Evolutionary conservation across 2,888 invertebrate genomes (phyloP), one percentile per base, ranked within the genome.

Genomic region (Carterocephalus palaemon): DNA sequence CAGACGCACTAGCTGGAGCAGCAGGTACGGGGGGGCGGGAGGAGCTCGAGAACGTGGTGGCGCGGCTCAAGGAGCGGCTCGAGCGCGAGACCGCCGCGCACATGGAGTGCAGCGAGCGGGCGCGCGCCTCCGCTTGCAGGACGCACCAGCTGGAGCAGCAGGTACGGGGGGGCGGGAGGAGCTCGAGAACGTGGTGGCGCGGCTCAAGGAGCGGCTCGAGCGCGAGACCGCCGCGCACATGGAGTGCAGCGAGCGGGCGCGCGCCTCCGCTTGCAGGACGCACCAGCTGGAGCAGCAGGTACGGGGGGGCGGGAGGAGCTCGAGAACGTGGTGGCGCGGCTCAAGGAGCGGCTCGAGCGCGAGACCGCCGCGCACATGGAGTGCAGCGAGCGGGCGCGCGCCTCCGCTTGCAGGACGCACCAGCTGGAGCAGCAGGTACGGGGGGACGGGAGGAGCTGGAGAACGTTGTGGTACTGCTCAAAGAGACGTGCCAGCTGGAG

Each of bases 101-200:
- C n/a, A n/a, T n/a, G n/a, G n/a, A n/a, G n/a, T n/a, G n/a, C n/a
- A n/a, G n/a, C n/a, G n/a, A n/a, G n/a, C n/a, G n/a, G n/a, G n/a
- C n/a, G n/a, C 12, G 13, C 24, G 13, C 13, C 12, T 24, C 26
- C 7, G 13, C 26, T n/a, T 4, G 3, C 19, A 19, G 4, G 85
- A 98, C 98, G 76, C 95, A 96, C 77, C 97, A 97, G 73, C 87
- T 96, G 52, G 97, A 97, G 82, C 89, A 94, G 62, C 91, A 94
- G 67, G 91, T 92, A 48, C 96, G 97, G 69, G n/a, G n/a, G 97
- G 98, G 83, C 93, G 95, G 67, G 97, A 97, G 81, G 97, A 97
- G 75, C 86, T 96, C 59, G 95, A 97, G 75, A 92, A 94, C 1
- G 92, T 93, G 48, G 84, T 96, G 51, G 83, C 90, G 0, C 88